These are phyloP conservation scores for Ophonus ardosiacus DNA, from an alignment of 2,888 invertebrate genomes.

Conservation along the genomic window DNA sequence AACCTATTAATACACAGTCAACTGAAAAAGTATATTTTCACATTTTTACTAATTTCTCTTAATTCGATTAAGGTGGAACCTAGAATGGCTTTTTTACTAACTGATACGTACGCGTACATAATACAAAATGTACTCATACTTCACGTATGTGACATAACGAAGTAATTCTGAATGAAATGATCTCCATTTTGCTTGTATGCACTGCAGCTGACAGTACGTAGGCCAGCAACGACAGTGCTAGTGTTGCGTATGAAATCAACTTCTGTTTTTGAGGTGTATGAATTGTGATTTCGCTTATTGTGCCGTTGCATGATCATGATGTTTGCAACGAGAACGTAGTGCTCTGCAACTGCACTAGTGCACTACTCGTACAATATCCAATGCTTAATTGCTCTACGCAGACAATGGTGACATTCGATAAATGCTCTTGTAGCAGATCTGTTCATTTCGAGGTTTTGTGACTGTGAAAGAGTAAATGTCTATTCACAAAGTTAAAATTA, in stretches of 20 bases:
- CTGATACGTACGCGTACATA: no score
- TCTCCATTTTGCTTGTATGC: neutral
- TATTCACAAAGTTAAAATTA: neutral
- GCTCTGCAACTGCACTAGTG: neutral
- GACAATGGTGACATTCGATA: neutral
- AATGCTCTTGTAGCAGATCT: neutral
- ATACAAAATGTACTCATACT: neutral
- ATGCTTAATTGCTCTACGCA: constrained; percentile 14
- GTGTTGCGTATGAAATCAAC: constrained; percentile 31
- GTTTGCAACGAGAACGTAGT: constrained; percentile 19
- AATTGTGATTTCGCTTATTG: constrained; percentile 41
- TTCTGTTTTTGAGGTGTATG: constrained; percentile 42
- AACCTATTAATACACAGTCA: no score
- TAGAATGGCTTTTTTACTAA: no score
- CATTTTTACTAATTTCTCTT: no score
- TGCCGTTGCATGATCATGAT: constrained; percentile 3
- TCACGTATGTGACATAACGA: neutral
- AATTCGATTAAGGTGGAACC: no score
- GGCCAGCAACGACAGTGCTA: neutral
- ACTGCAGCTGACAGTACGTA: neutral
- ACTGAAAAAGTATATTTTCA: no score
- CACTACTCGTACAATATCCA: constrained; percentile 1
- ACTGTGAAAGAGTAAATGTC: neutral
- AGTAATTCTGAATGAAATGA: neutral
- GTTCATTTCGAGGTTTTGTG: neutral